These are phyloP conservation scores for Bucorvus abyssinicus DNA, from an alignment of 2,797 vertebrate genomes.

Conservation along the genomic window DNA sequence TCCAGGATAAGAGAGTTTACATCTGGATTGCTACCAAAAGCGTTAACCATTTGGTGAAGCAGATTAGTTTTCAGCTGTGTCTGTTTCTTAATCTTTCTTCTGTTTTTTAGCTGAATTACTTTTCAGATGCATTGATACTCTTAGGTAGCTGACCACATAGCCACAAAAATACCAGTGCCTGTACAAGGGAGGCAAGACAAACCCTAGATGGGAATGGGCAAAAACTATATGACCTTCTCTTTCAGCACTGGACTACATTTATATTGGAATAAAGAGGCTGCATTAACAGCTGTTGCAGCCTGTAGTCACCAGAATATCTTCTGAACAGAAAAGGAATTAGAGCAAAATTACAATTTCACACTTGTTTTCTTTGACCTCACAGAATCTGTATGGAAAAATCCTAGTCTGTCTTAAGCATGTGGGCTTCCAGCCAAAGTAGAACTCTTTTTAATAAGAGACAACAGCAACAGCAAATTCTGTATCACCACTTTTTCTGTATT, in stretches of 20 bases:
- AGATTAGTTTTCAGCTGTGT: neutral
- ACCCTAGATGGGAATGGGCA: neutral
- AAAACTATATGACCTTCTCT: neutral
- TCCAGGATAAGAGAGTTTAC: neutral
- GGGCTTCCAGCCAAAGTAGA: neutral
- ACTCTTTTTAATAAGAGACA: neutral
- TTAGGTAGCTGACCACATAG: neutral
- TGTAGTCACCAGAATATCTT: neutral
- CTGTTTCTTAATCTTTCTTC: neutral
- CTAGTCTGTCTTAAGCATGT: neutral
- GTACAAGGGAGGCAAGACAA: neutral
- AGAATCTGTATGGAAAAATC: neutral
- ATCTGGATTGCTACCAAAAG: neutral
- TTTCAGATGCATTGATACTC: neutral
- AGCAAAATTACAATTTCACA: neutral
- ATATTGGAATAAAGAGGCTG: neutral
- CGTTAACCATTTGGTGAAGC: constrained; percentile 17
- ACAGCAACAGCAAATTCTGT: neutral
- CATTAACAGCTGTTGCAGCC: neutral
- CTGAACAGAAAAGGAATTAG: neutral
- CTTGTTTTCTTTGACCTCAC: neutral
- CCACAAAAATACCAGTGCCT: neutral
- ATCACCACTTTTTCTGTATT: neutral
- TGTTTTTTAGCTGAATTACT: neutral
- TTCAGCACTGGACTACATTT: neutral